phyloP scores from a whole-genome alignment of 2,888 invertebrate genomes.

The Nasonia oneida region DNA sequence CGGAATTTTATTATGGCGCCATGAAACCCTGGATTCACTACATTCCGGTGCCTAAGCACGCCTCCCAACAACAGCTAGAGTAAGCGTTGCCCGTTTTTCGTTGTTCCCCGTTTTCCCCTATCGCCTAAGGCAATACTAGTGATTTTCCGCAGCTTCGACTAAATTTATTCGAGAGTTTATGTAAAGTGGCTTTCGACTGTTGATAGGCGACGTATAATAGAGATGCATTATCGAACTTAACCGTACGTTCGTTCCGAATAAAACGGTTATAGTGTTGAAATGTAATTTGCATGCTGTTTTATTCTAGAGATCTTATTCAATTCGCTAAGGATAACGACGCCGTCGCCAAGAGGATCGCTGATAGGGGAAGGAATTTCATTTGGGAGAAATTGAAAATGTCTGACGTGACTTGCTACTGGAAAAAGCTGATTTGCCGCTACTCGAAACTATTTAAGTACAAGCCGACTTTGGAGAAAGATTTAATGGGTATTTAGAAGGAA shows the following conservation, averaged over 20 bases:
- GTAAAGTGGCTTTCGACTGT: not conserved
- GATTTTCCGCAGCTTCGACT: not conserved
- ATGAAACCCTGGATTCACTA: constrained; percentile 98
- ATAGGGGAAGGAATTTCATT: constrained; percentile 90
- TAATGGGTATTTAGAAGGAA: constrained; percentile 80
- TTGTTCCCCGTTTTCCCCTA: not conserved
- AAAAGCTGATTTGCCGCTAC: constrained; percentile 87
- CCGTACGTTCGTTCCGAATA: not conserved
- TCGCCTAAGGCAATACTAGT: not conserved
- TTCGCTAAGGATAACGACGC: constrained; percentile 90
- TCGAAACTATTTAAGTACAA: constrained; percentile 86
- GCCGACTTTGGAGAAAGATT: constrained; percentile 82
- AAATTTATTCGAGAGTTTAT: too few species aligned
- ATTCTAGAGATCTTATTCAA: constrained; percentile 83
- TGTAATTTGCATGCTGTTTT: constrained; percentile 49
- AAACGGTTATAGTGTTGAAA: constrained; percentile 16
- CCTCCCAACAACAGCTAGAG: constrained; percentile 86
- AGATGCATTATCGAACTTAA: not conserved
- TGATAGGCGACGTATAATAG: not conserved
- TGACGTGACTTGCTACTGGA: constrained; percentile 94
- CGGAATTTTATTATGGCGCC: constrained; percentile 95
- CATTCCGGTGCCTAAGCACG: constrained; percentile 87
- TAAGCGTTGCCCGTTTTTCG: constrained; percentile 66
- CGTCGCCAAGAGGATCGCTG: constrained; percentile 88
- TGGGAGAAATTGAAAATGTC: constrained; percentile 90